phyloP scores from a whole-genome alignment of 1,140 invertebrate species.

The Cotesia typhae region DNA sequence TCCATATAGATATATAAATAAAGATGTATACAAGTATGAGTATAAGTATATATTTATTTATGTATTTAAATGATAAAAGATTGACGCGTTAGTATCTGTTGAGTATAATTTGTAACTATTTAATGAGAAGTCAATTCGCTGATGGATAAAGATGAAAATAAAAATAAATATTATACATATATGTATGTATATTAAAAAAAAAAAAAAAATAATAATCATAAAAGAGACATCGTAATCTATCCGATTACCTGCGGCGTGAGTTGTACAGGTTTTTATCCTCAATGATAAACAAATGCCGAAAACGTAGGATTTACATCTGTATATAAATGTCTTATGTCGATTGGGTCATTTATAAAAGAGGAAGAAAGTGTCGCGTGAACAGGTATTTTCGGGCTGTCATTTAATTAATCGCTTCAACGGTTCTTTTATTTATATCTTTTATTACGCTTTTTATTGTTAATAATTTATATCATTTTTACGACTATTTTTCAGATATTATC shows the following conservation, averaged over 20 bases:
- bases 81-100: background rate
- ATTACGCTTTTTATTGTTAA: background rate
- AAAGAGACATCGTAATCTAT: conserved; percentile 24
- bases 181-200: conserved; percentile 1
- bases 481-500: conserved; percentile 27
- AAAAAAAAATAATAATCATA: background rate
- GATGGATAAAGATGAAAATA: conserved; percentile 9
- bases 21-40: background rate
- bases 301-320: conserved; percentile 24
- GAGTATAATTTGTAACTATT: conserved; percentile 38
- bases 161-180: too few species aligned
- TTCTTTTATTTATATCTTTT: conserved; percentile 18
- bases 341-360: conserved; percentile 30
- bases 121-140: conserved; percentile 37
- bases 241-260: background rate
- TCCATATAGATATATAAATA: conserved; percentile 3
- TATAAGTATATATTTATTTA: background rate
- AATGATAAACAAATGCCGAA: conserved; percentile 28
- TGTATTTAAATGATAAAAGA: background rate
- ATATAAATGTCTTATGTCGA: conserved; percentile 24
- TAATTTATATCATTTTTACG: conserved; percentile 32
- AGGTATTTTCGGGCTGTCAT: background rate
- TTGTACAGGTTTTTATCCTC: conserved; percentile 11
- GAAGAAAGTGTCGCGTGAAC: conserved; percentile 33
- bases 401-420: conserved; percentile 28